These are phyloP conservation scores for Zosterops lateralis DNA, from an alignment of 2,113 vertebrate species.

Conservation along the genomic window DNA sequence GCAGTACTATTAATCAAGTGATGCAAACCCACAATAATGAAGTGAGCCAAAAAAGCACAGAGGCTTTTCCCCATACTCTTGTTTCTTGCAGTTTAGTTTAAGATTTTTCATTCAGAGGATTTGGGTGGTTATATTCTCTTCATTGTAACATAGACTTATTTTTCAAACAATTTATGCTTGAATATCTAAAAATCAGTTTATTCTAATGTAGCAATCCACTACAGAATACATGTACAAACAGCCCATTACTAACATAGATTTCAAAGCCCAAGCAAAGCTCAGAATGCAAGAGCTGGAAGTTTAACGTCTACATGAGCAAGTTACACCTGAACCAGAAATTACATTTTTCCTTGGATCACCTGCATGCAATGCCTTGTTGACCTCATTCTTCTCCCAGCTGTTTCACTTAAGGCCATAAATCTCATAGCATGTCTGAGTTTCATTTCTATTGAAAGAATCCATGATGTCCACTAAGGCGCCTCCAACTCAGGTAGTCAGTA, in stretches of 20 bases:
- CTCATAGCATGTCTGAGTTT: background rate
- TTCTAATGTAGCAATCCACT: slow-evolving; percentile 30
- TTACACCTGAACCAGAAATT: background rate
- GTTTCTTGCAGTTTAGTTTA: slow-evolving; percentile 53
- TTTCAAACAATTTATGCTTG: slow-evolving; percentile 58
- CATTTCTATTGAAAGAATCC: background rate
- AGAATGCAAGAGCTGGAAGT: background rate
- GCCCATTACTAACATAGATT: background rate
- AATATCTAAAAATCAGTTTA: slow-evolving; percentile 72
- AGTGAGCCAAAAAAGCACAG: background rate
- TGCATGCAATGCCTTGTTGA: background rate
- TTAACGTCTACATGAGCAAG: background rate
- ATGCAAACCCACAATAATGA: slow-evolving; percentile 10
- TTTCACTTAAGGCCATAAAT: background rate
- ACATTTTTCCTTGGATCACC: background rate
- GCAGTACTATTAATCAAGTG: slow-evolving; percentile 36
- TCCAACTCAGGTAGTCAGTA: background rate
- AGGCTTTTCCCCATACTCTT: slow-evolving; percentile 61
- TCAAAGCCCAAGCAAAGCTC: background rate
- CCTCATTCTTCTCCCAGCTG: background rate
- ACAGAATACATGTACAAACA: background rate
- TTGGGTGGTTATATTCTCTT: slow-evolving; percentile 45
- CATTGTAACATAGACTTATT: slow-evolving; percentile 57
- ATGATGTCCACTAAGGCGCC: background rate
- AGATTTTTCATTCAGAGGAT: slow-evolving; percentile 38